Evolutionary conservation across 1,140 invertebrate genomes (phyloP), one percentile per base, ranked within the genome.

Genomic region (Himalopsyche phryganea): DNA sequence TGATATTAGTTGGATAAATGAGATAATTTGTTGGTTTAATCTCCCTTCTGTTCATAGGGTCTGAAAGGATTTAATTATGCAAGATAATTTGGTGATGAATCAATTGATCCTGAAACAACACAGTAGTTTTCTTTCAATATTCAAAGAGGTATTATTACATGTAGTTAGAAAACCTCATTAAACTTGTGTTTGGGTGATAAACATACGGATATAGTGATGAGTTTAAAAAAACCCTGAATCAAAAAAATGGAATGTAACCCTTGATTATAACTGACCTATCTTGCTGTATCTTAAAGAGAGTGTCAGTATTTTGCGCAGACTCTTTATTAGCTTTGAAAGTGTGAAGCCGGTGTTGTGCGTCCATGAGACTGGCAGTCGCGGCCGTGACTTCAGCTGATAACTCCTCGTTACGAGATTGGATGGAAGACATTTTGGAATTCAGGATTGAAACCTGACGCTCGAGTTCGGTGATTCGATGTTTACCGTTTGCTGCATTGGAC

Each of bases 261-360:
- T 40, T 11, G 38, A 40, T n/a, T n/a, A n/a, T 13, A 11, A 15
- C 42, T 49, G 61, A 78, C 76, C 74, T 73, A 23, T 75, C 74
- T 66, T 78, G 75, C 45, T 77, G 76, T 63, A 73, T 72, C 60
- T 74, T 69, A 50, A 78, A 76, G 42, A 77, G 55, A n/a, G 71
- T 69, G 57, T 78, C 75, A 9, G 74, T 76, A 20, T 72, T 70
- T 45, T 78, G 73, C 9, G 68, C 68, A 45, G 50, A 60, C 4
- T 58, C 50, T 17, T 56, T 58, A 10, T 51, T 63, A 0, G 73
- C 69, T 70, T 77, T 71, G 28, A 72, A 40, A 4, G 71, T 71
- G 36, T 76, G 75, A 0, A 77, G 55, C 13, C 70, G 66, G 38
- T 75, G 72, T 42, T 77, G 76, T 4, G 69, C 65, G 56, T 76